These are phyloP conservation scores for Sisyra terminalis DNA, from an alignment of 2,888 invertebrate species.

Conservation along the genomic window DNA sequence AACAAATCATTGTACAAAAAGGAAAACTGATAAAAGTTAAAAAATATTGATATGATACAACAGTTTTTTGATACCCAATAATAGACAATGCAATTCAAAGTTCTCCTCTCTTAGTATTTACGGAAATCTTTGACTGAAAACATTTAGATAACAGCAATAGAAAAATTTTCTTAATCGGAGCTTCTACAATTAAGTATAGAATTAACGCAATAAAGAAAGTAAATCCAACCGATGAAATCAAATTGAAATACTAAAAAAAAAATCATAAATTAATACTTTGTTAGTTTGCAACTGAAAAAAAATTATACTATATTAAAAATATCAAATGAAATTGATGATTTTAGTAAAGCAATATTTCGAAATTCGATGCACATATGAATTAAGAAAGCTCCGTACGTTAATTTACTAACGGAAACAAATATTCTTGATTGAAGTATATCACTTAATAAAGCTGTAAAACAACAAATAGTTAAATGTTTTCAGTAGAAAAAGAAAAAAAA, in stretches of 20 bases:
- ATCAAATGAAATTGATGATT: constrained; percentile 27
- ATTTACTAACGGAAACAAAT: constrained; percentile 38
- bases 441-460: constrained; percentile 26
- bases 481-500: constrained; percentile 5
- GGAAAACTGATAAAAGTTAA: too few relatives aligned
- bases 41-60: too few relatives aligned
- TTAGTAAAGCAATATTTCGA: constrained; percentile 30
- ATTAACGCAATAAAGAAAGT: constrained; percentile 30
- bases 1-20: too few relatives aligned
- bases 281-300: background rate
- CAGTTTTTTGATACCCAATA: too few relatives aligned
- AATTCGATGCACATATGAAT: constrained; percentile 35
- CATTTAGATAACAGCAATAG: too few relatives aligned
- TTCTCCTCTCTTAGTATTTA: too few relatives aligned
- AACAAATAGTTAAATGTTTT: constrained; percentile 5
- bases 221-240: constrained; percentile 26
- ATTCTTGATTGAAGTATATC: constrained; percentile 35
- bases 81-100: too few relatives aligned
- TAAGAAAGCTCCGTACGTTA: constrained; percentile 41
- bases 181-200: constrained; percentile 35
- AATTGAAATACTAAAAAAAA: constrained; percentile 12
- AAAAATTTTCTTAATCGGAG: constrained; percentile 24
- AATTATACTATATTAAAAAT: constrained; percentile 22
- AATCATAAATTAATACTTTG: background rate
- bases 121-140: too few relatives aligned